Percentiles rank a stretch among this genome's conserved stretches.
Evolutionary conservation across 1,140 invertebrate species (phyloP).

Genomic region (Drosophila miranda): DNA sequence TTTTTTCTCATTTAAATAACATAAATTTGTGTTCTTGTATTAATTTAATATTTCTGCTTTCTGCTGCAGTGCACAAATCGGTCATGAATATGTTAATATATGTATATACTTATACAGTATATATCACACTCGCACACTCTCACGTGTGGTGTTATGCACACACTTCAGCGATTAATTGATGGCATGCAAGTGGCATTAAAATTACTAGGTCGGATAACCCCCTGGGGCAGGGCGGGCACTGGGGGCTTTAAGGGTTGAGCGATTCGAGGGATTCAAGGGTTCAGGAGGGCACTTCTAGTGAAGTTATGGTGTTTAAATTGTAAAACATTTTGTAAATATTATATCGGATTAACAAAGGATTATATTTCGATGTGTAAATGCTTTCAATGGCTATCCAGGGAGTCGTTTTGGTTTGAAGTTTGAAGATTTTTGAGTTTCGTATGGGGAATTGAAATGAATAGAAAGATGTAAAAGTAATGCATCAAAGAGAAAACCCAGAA

Average conservation of each 20-base stretch:
- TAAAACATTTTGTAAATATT: constrained; percentile 14
- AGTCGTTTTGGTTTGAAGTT: too few species aligned
- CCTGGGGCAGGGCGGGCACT: constrained; percentile 1
- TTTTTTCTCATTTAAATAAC: constrained; percentile 1
- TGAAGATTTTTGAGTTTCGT: too few species aligned
- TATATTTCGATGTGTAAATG: too few species aligned
- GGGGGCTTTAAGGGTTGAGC: constrained; percentile 1
- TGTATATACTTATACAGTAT: constrained; percentile 22
- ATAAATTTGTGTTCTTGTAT: constrained; percentile 30
- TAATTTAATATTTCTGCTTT: constrained; percentile 65
- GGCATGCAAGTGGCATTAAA: constrained; percentile 53
- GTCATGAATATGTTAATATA: constrained; percentile 52
- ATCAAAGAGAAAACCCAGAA: too few species aligned
- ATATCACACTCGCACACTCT: constrained; percentile 23
- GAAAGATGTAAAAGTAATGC: too few species aligned
- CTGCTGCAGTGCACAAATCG: constrained; percentile 50
- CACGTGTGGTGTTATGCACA: constrained; percentile 26
- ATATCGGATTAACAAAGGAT: not conserved
- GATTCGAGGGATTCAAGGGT: not conserved
- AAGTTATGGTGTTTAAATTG: constrained; percentile 4
- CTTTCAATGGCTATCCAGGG: too few species aligned
- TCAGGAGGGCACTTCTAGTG: not conserved
- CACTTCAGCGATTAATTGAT: constrained; percentile 65
- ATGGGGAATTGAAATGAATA: too few species aligned
- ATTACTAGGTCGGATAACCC: constrained; percentile 33